Percentiles rank a stretch among this genome's conserved stretches.
Conservation (phyloP, 2,797 vertebrate genomes). For the Phoeniculus purpureus region DNA sequence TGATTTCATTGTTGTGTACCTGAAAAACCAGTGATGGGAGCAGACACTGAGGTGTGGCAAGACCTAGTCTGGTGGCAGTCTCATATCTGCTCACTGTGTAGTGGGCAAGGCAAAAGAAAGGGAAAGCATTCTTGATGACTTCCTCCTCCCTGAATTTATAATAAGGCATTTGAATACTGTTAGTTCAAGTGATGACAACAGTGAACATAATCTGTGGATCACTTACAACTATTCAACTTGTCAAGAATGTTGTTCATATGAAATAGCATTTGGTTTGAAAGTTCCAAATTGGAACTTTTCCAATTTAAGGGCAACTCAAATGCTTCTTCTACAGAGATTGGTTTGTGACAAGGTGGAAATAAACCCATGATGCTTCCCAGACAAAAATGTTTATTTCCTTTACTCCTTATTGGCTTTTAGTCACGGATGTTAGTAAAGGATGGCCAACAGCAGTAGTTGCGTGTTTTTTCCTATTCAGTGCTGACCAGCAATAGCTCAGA, state of each 20-base stretch:
- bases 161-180: not conserved
- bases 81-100: not conserved
- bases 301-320: not conserved
- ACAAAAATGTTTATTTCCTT: not conserved
- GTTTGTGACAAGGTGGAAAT: not conserved
- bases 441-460: not conserved
- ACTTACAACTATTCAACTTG: not conserved
- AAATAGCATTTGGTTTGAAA: not conserved
- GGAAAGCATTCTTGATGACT: not conserved
- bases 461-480: not conserved
- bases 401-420: not conserved
- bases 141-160: fast-evolving
- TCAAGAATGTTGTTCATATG: not conserved
- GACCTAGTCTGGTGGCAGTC: not conserved
- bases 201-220: not conserved
- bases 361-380: not conserved
- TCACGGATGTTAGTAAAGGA: not conserved
- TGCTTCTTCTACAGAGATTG: not conserved
- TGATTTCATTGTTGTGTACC: not conserved
- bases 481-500: not conserved
- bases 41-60: not conserved
- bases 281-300: not conserved
- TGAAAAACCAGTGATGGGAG: not conserved
- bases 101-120: not conserved
- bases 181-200: fast-evolving